Evolutionary conservation across 1,140 invertebrate species (phyloP).

Genomic region (Cydia amplana): DNA sequence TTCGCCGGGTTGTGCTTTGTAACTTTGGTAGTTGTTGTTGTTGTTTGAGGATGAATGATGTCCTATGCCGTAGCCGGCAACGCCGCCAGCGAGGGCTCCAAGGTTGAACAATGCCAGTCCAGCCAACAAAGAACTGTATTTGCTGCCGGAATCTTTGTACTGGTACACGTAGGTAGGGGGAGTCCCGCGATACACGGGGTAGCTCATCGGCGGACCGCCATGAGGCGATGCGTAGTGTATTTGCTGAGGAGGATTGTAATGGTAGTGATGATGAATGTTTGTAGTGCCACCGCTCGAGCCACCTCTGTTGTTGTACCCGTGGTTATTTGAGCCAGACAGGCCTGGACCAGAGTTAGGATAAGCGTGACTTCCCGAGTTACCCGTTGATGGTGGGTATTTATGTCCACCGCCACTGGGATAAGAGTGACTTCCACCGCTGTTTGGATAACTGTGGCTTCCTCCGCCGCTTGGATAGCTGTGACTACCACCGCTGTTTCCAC

Average conservation of each 20-base stretch:
- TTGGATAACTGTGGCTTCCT: conserved; percentile 41
- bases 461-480: conserved; percentile 40
- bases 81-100: conserved; percentile 60
- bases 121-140: conserved; percentile 68
- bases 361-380: conserved; percentile 33
- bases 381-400: conserved; percentile 3
- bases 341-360: conserved; percentile 35
- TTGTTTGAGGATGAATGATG: conserved; percentile 36
- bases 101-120: conserved; percentile 70
- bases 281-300: conserved; percentile 45
- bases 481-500: conserved; percentile 38
- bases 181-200: conserved; percentile 65
- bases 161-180: conserved; percentile 73
- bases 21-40: conserved; percentile 40
- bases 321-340: conserved; percentile 38
- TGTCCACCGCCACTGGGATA: conserved; percentile 40
- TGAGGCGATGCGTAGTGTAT: conserved; percentile 59
- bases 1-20: conserved; percentile 62
- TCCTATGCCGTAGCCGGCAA: conserved; percentile 58
- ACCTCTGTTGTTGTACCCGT: conserved; percentile 50
- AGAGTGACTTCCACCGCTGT: conserved; percentile 44
- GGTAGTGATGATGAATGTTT: conserved; percentile 62
- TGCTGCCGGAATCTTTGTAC: conserved; percentile 70
- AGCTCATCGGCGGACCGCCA: conserved; percentile 52
- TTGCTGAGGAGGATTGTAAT: conserved; percentile 67